These are phyloP conservation scores for Limnothrissa miodon DNA, from an alignment of 2,113 vertebrate species.

Conservation along the genomic window DNA sequence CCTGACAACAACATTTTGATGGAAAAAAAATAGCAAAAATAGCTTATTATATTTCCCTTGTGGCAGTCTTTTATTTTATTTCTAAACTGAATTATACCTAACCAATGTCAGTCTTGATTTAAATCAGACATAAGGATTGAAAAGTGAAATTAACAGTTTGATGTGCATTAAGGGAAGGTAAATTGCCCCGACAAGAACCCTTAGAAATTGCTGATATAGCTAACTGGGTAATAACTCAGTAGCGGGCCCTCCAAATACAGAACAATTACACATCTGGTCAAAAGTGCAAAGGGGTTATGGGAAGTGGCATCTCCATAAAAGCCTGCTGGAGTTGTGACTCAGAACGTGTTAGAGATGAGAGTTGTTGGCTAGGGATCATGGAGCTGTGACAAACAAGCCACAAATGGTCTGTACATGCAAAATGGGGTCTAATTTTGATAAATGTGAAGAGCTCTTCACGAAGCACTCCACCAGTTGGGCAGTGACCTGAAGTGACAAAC, in stretches of 20 bases:
- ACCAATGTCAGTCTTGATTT: slow-evolving; percentile 51
- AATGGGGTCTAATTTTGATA: slow-evolving; percentile 26
- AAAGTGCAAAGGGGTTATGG: slow-evolving; percentile 62
- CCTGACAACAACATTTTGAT: not conserved
- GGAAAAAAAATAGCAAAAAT: not conserved
- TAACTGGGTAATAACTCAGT: slow-evolving; percentile 48
- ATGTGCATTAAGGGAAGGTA: slow-evolving; percentile 50
- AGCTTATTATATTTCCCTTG: not conserved
- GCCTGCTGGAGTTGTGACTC: slow-evolving; percentile 52
- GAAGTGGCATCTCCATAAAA: slow-evolving; percentile 56
- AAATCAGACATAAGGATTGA: slow-evolving; percentile 44
- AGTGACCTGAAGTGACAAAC: not conserved
- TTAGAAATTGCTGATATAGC: slow-evolving; percentile 56
- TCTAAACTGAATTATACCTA: not conserved
- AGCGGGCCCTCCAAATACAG: slow-evolving; percentile 43
- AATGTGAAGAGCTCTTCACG: not conserved
- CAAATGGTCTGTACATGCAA: slow-evolving; percentile 28
- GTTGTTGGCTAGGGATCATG: slow-evolving; percentile 13
- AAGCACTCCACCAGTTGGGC: not conserved
- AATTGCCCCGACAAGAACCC: slow-evolving; percentile 53
- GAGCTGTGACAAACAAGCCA: slow-evolving; percentile 5
- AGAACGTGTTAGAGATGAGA: slow-evolving; percentile 38
- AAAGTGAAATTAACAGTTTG: slow-evolving; percentile 39
- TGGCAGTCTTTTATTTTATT: not conserved
- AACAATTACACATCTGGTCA: slow-evolving; percentile 54